Conservation (phyloP, 2,888 invertebrate genomes). For the Pogonocherus hispidulus region DNA sequence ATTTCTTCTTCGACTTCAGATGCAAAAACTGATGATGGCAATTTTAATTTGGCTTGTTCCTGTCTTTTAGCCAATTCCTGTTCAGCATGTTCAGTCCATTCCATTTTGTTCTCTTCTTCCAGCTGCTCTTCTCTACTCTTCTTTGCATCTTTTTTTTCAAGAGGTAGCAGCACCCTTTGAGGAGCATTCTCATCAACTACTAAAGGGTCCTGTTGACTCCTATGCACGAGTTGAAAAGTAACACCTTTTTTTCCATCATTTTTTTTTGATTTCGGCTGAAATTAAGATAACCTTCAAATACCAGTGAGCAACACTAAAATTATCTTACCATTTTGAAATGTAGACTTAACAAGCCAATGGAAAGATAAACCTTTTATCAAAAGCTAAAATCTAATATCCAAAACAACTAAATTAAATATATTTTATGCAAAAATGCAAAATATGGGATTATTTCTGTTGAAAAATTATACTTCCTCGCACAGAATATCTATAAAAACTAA, state of each 20-base stretch:
- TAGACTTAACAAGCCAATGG: too few species aligned
- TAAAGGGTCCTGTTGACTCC: slow-evolving; percentile 94
- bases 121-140: slow-evolving; percentile 69
- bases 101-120: slow-evolving; percentile 74
- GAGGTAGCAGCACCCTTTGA: slow-evolving; percentile 85
- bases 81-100: slow-evolving; percentile 67
- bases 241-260: slow-evolving; percentile 93
- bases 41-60: slow-evolving; percentile 40
- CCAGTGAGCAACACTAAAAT: too few species aligned
- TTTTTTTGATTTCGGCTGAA: slow-evolving; percentile 68
- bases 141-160: slow-evolving; percentile 60
- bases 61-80: slow-evolving; percentile 48
- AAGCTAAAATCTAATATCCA: too few species aligned
- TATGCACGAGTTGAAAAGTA: slow-evolving; percentile 92
- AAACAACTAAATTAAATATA: too few species aligned
- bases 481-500: too few species aligned
- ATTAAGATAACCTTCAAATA: not conserved
- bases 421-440: too few species aligned
- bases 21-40: slow-evolving; percentile 60
- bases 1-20: slow-evolving; percentile 82
- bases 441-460: too few species aligned
- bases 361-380: too few species aligned
- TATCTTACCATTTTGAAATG: slow-evolving; percentile 24
- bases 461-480: too few species aligned
- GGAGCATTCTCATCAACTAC: slow-evolving; percentile 91